Evolutionary conservation across 2,797 vertebrate species (phyloP).

Genomic region (Chromis chromis): DNA sequence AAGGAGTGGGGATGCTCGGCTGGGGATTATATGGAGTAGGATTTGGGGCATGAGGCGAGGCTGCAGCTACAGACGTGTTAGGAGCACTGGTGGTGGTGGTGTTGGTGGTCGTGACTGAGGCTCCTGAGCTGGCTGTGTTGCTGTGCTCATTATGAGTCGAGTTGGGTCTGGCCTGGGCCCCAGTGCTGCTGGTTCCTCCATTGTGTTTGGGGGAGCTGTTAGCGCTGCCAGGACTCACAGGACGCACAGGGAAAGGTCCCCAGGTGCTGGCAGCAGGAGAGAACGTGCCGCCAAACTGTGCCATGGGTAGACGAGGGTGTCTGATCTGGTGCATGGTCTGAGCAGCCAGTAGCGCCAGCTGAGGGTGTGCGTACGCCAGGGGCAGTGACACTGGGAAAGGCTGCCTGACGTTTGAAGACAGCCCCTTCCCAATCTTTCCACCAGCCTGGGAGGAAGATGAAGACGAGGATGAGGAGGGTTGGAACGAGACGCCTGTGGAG

Average conservation of each 20-base stretch:
- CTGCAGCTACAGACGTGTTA: constrained; percentile 76
- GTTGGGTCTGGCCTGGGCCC: constrained; percentile 68
- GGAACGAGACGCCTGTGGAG: constrained; percentile 90
- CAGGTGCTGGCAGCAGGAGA: constrained; percentile 95
- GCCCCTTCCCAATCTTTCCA: constrained; percentile 92
- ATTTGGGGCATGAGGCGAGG: constrained; percentile 73
- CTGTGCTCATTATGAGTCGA: constrained; percentile 85
- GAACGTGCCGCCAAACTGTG: constrained; percentile 97
- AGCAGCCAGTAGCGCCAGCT: constrained; percentile 95
- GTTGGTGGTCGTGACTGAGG: constrained; percentile 76
- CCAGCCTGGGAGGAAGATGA: constrained; percentile 85
- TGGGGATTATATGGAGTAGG: constrained; percentile 84
- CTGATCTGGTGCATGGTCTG: constrained; percentile 99
- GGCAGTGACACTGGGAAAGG: constrained; percentile 95
- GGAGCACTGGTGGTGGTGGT: constrained; percentile 85
- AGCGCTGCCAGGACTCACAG: constrained; percentile 95
- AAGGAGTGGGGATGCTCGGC: constrained; percentile 89
- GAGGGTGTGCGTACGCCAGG: constrained; percentile 95
- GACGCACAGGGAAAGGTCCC: constrained; percentile 98
- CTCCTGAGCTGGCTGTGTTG: constrained; percentile 71
- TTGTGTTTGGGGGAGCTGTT: constrained; percentile 98
- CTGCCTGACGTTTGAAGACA: constrained; percentile 92
- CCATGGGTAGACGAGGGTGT: constrained; percentile 97
- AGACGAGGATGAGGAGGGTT: constrained; percentile 88
- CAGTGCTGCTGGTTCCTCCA: constrained; percentile 69